phyloP scores from a whole-genome alignment of 2,113 vertebrate genomes.

The Channa maculata region DNA sequence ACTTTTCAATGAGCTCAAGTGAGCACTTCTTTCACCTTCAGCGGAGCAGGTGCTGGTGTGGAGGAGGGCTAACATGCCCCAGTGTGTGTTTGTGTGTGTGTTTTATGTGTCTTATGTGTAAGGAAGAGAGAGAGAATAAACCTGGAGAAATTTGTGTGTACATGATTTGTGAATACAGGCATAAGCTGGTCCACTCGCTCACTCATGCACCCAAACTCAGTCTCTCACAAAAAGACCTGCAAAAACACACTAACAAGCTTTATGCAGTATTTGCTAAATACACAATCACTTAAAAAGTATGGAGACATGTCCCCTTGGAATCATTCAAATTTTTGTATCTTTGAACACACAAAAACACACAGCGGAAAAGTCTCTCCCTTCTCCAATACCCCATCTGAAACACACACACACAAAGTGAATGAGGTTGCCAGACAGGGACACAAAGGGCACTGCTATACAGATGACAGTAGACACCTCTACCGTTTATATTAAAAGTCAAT shows the following conservation, averaged over 20 bases:
- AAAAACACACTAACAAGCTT: conserved; percentile 4
- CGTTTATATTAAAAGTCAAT: conserved; percentile 80
- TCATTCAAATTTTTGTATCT: background rate
- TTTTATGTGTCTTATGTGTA: conserved; percentile 25
- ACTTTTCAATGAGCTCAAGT: conserved; percentile 95
- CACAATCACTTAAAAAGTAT: background rate
- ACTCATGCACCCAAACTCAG: conserved; percentile 14
- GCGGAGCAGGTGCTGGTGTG: conserved; percentile 81
- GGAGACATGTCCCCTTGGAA: background rate
- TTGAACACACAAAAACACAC: background rate
- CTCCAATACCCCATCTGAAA: background rate
- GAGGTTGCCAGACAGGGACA: conserved; percentile 73
- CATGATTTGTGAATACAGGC: background rate
- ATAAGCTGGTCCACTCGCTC: background rate
- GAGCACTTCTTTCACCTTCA: conserved; percentile 98
- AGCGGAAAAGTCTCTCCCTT: background rate
- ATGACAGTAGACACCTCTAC: conserved; percentile 74
- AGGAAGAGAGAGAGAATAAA: conserved; percentile 22
- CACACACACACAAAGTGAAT: conserved; percentile 26
- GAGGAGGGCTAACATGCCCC: conserved; percentile 71
- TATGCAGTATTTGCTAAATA: conserved; percentile 1
- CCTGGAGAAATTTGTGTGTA: conserved; percentile 22
- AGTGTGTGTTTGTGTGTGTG: conserved; percentile 31
- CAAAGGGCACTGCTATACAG: conserved; percentile 65
- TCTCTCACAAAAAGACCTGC: background rate